These are phyloP conservation scores for Entomyzon cyanotis DNA, from an alignment of 2,113 vertebrate species.

Conservation along the genomic window DNA sequence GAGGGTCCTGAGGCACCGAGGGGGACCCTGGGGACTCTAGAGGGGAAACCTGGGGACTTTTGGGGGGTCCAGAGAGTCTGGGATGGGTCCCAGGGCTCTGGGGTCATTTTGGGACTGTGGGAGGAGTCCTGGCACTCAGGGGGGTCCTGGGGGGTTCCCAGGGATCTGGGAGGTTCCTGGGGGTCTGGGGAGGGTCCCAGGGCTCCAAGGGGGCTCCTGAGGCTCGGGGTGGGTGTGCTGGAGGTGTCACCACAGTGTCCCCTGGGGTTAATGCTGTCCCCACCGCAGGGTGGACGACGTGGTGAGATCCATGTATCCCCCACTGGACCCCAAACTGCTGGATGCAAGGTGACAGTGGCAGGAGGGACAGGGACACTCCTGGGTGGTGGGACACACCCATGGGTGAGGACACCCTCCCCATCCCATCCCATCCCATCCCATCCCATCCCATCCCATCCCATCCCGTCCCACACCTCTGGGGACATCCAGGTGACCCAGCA, in stretches of 20 bases:
- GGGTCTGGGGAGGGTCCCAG: too few species aligned
- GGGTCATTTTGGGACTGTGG: neutral
- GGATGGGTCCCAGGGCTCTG: neutral
- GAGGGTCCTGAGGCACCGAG: too few species aligned
- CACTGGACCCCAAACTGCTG: conserved; percentile 92
- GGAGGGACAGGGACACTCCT: neutral
- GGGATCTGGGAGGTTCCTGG: too few species aligned
- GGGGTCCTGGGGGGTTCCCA: neutral
- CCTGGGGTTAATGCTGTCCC: neutral
- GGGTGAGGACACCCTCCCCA: neutral
- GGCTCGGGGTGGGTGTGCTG: neutral
- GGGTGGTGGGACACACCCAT: too few species aligned
- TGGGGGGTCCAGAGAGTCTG: neutral
- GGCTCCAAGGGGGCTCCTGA: too few species aligned
- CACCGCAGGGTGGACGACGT: conserved; percentile 87
- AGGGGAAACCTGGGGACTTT: neutral
- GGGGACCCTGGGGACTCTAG: neutral
- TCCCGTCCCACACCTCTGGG: neutral
- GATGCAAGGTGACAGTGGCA: conserved; percentile 81
- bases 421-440: too few species aligned
- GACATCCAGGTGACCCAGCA: neutral
- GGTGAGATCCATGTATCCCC: conserved; percentile 94
- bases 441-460: too few species aligned
- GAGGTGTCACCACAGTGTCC: neutral
- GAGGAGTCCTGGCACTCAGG: neutral